Percentiles rank a stretch among this genome's conserved stretches.
These are phyloP conservation scores for Melanotaenia duboulayi DNA, from an alignment of 2,113 vertebrate species.

Conservation along the genomic window DNA sequence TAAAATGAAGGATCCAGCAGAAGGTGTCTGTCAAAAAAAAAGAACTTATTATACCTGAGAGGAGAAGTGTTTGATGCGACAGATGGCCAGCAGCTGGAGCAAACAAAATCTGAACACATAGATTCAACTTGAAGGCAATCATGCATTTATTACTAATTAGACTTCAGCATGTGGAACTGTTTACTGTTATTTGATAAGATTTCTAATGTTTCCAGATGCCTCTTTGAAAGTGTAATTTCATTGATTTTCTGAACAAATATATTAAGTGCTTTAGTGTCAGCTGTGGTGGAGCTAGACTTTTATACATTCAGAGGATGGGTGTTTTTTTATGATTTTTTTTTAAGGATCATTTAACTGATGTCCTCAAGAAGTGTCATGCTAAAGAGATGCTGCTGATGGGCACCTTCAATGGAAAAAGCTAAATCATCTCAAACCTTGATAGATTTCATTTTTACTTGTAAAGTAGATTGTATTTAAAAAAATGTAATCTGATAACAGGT, in stretches of 20 bases:
- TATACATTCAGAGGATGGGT: too few species aligned
- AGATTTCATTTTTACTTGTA: too few species aligned
- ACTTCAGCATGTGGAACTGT: constrained; percentile 23
- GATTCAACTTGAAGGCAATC: constrained; percentile 37
- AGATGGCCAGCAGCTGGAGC: constrained; percentile 61
- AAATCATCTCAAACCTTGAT: too few species aligned
- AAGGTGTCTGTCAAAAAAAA: constrained; percentile 24
- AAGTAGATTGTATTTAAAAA: too few species aligned
- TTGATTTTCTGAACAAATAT: neutral
- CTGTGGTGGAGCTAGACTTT: too few species aligned
- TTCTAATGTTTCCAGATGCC: constrained; percentile 8
- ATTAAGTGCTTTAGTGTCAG: neutral
- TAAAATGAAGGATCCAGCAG: constrained; percentile 4
- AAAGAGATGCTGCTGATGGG: too few species aligned
- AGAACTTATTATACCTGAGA: constrained; percentile 40
- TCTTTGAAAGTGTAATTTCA: too few species aligned
- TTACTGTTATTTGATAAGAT: neutral
- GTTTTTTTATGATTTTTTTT: too few species aligned
- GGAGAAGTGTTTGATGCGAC: constrained; percentile 61
- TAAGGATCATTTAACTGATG: too few species aligned
- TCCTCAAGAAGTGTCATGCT: too few species aligned
- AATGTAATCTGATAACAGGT: too few species aligned
- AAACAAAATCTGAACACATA: constrained; percentile 30
- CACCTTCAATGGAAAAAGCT: too few species aligned
- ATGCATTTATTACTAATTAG: constrained; percentile 53